Base-by-base conservation (phyloP, 2,888 invertebrate species). In the Drosophila algonquin region DNA sequence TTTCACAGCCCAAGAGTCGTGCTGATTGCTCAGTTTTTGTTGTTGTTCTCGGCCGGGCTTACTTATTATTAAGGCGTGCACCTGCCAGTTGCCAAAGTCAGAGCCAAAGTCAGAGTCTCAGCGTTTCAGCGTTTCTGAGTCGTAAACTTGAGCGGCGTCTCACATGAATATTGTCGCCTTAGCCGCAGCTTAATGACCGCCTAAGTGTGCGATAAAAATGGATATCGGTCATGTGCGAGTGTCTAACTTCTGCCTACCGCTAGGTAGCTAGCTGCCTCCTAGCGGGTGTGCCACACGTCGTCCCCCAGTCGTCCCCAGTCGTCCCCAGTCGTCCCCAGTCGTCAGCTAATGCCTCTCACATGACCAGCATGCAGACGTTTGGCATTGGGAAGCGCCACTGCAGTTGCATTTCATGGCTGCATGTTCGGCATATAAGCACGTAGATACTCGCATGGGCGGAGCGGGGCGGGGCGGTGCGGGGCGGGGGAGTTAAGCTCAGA, bases 1-100 rank as follows among this genome's bases (percentile, higher is more conserved):
- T 54, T 54, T 44, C 12, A 53, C 18, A 56, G 47, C 62, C 70
- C 35, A 35, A 54, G 50, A 71, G 58, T 71, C 72, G 72, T 72
- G 71, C 71, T 55, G 72, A 72, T 72, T 72, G 72, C 50, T 72
- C 63, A 72, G 48, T 71, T 71, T 24, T 5, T 24, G 48, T 71
- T 71, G 21, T 21, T 21, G 53, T 57, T 55, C 44, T 48, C 62
- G 55, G 32, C 50, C 18, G 21, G 12, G 6, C 21, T 54, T 6
- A 46, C 46, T 46, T 54, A 55, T 70, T 54, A 69, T 21, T 40
- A 69, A 53, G 52, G 56, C 62, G 27, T 45, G 63, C 63, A 71
- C 72, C 72, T 54, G 71, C 45, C 46, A 47, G 12, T 30, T 21
- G 40, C 35, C 12, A 10, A 10, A 40, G 9, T 35, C 24, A 56